These are phyloP conservation scores for Anolis sagrei DNA, from an alignment of 2,113 vertebrate species.

Conservation along the genomic window DNA sequence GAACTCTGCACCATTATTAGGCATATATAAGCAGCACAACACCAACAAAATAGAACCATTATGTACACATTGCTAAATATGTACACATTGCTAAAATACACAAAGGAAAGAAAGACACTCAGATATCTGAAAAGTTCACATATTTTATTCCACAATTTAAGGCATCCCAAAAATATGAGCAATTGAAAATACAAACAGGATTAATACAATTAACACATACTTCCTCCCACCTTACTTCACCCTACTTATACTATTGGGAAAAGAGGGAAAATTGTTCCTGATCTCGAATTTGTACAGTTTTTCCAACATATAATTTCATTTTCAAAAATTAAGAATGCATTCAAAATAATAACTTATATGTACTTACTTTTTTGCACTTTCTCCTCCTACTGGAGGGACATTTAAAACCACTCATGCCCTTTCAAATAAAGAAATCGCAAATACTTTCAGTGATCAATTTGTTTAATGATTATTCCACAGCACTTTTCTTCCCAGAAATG, in stretches of 20 bases:
- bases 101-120: too few relatives aligned
- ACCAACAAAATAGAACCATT: too few relatives aligned
- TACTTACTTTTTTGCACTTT: background rate
- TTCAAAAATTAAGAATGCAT: background rate
- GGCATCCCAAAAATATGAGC: too few relatives aligned
- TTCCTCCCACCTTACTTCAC: background rate
- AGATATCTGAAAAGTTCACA: too few relatives aligned
- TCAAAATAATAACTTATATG: background rate
- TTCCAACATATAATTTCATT: background rate
- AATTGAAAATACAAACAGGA: too few relatives aligned
- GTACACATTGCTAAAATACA: too few relatives aligned
- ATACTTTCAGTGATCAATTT: background rate
- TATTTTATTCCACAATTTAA: too few relatives aligned
- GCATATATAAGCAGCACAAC: too few relatives aligned
- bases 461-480: background rate
- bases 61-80: too few relatives aligned
- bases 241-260: background rate
- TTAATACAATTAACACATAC: too few relatives aligned
- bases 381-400: background rate
- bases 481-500: conserved; percentile 3
- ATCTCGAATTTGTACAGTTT: background rate
- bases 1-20: too few relatives aligned
- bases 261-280: too few relatives aligned
- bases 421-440: background rate
- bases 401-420: background rate